Conservation (phyloP, 23 tunicate species). For the Corella eumyota region DNA sequence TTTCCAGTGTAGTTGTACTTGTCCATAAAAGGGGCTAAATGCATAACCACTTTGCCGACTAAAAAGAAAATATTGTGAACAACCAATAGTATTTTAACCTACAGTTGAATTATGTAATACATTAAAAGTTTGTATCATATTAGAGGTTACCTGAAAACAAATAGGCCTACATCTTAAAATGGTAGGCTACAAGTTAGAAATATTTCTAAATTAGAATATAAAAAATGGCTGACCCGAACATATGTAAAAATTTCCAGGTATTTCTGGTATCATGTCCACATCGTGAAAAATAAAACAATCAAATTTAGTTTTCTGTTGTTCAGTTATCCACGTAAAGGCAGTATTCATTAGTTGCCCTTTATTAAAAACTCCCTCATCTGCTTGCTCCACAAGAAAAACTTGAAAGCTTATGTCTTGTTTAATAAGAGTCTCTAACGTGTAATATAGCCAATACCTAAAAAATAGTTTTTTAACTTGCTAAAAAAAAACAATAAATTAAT, state of each 20-base stretch:
- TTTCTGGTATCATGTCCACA: constrained; percentile 55
- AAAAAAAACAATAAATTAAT: no score
- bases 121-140: not conserved
- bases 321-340: constrained; percentile 35
- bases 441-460: constrained; percentile 40
- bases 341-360: constrained; percentile 76
- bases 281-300: constrained; percentile 50
- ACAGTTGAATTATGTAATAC: not conserved
- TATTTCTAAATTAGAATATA: no score
- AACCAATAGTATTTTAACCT: not conserved
- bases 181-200: no score
- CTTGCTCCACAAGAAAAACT: constrained; percentile 51
- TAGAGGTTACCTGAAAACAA: no score
- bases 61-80: not conserved
- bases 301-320: constrained; percentile 7
- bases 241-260: constrained; percentile 30
- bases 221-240: constrained; percentile 32
- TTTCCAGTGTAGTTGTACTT: constrained; percentile 36
- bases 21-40: constrained; percentile 39
- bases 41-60: constrained; percentile 22
- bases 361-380: constrained; percentile 32
- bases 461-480: no score
- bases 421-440: constrained; percentile 32
- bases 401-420: constrained; percentile 30
- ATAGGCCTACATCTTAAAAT: no score